Percentiles rank a stretch among this genome's conserved stretches.
These are phyloP conservation scores for Caradrina clavipalpis DNA, from an alignment of 2,888 invertebrate species.

Conservation along the genomic window DNA sequence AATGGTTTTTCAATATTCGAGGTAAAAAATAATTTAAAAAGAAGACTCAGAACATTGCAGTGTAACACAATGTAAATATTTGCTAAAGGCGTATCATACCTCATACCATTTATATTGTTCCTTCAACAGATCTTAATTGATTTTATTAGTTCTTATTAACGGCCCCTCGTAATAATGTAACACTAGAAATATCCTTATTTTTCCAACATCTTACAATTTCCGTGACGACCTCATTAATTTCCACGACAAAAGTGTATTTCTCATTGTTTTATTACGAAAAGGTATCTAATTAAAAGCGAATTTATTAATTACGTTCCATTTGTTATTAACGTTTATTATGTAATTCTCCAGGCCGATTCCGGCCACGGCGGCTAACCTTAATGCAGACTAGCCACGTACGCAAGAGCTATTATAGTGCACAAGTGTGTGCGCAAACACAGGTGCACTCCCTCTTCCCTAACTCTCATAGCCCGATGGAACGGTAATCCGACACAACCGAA, in stretches of 20 bases:
- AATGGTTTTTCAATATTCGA: too few relatives aligned
- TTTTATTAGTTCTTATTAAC: conserved; percentile 24
- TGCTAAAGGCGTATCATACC: conserved; percentile 4
- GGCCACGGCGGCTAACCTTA: too few relatives aligned
- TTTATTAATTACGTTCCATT: conserved; percentile 11
- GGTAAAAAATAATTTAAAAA: too few relatives aligned
- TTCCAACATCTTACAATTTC: not conserved
- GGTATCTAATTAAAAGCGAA: conserved; percentile 20
- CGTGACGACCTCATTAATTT: not conserved
- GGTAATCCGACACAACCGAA: too few relatives aligned
- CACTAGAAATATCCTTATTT: not conserved
- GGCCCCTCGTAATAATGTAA: not conserved
- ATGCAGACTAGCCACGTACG: too few relatives aligned
- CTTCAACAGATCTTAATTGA: conserved; percentile 18
- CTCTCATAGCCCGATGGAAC: too few relatives aligned
- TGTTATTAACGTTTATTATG: conserved; percentile 6
- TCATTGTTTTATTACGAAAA: conserved; percentile 21
- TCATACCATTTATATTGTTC: conserved; percentile 2
- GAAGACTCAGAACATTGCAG: not conserved
- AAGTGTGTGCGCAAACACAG: too few relatives aligned
- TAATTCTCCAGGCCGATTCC: too few relatives aligned
- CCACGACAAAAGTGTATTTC: not conserved
- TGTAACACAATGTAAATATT: not conserved
- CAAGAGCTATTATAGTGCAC: too few relatives aligned
- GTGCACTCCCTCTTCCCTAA: too few relatives aligned